Percentiles rank a stretch among this genome's conserved stretches.
Conservation (phyloP, 2,888 invertebrate genomes). For the Hydriomena furcata region DNA sequence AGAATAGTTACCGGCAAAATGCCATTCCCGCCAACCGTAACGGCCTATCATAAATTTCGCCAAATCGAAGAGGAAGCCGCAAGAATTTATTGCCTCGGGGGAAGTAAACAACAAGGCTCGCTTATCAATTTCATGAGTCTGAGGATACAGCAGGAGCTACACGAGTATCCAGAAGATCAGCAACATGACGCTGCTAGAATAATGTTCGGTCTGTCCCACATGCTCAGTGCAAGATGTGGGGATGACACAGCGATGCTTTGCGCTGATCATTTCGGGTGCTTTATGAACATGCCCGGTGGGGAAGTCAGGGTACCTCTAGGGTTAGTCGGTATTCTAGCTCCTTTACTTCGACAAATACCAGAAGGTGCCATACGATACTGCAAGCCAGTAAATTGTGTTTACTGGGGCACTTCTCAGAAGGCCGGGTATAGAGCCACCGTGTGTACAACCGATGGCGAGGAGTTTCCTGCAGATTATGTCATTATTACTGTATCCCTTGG, state of each 20-base stretch:
- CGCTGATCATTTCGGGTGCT: conserved; percentile 67
- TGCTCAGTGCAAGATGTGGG: conserved; percentile 85
- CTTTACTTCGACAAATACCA: conserved; percentile 85
- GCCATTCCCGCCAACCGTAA: conserved; percentile 82
- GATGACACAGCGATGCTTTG: conserved; percentile 82
- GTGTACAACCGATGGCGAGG: conserved; percentile 86
- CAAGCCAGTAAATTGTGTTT: conserved; percentile 87
- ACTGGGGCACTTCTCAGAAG: conserved; percentile 85
- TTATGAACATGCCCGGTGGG: conserved; percentile 83
- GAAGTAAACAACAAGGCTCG: conserved; percentile 85
- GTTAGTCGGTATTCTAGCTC: conserved; percentile 85
- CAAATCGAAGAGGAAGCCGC: conserved; percentile 87
- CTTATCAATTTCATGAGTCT: conserved; percentile 86
- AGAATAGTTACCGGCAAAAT: conserved; percentile 86
- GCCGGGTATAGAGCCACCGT: conserved; percentile 80
- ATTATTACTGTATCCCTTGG: conserved; percentile 91
- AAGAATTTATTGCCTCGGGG: conserved; percentile 84
- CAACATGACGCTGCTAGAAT: conserved; percentile 87
- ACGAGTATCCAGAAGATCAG: conserved; percentile 86
- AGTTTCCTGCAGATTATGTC: conserved; percentile 90
- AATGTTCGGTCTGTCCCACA: conserved; percentile 86
- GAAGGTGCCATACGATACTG: conserved; percentile 85
- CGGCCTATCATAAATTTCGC: conserved; percentile 85
- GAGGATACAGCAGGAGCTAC: conserved; percentile 87
- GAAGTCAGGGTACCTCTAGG: conserved; percentile 86